Conservation (phyloP, 2,113 vertebrate genomes). For the Zootoca vivipara region DNA sequence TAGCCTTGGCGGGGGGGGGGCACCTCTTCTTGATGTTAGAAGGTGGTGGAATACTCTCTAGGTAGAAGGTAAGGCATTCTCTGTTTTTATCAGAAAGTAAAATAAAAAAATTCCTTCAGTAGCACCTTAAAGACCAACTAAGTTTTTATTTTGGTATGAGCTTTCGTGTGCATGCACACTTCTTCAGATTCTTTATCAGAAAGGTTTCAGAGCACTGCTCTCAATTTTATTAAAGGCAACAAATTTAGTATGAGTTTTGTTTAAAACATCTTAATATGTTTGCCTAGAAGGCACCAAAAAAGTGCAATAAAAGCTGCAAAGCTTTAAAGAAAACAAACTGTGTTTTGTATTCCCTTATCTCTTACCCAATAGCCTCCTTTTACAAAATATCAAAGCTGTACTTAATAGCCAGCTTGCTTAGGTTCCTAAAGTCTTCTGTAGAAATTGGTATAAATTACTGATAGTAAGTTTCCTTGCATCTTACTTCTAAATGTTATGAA, state of each 20-base stretch:
- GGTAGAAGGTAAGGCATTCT: neutral
- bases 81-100: neutral
- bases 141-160: too few species aligned
- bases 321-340: conserved; percentile 65
- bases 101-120: too few species aligned
- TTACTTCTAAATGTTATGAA: conserved; percentile 44
- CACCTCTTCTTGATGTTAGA: neutral
- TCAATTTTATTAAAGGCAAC: neutral
- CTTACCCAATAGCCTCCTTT: conserved; percentile 48
- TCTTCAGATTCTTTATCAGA: too few species aligned
- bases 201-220: neutral
- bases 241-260: neutral
- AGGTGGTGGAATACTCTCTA: neutral
- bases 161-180: too few species aligned
- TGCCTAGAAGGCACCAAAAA: conserved; percentile 24
- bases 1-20: too few species aligned
- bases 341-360: conserved; percentile 50
- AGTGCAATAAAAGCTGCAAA: conserved; percentile 4
- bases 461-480: conserved; percentile 46
- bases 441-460: conserved; percentile 49
- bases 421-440: conserved; percentile 47
- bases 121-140: too few species aligned
- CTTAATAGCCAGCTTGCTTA: conserved; percentile 55
- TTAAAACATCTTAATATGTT: conserved; percentile 10
- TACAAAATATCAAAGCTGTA: conserved; percentile 62